phyloP scores from a whole-genome alignment of 2,888 invertebrate species.

The Agapostemon virescens region DNA sequence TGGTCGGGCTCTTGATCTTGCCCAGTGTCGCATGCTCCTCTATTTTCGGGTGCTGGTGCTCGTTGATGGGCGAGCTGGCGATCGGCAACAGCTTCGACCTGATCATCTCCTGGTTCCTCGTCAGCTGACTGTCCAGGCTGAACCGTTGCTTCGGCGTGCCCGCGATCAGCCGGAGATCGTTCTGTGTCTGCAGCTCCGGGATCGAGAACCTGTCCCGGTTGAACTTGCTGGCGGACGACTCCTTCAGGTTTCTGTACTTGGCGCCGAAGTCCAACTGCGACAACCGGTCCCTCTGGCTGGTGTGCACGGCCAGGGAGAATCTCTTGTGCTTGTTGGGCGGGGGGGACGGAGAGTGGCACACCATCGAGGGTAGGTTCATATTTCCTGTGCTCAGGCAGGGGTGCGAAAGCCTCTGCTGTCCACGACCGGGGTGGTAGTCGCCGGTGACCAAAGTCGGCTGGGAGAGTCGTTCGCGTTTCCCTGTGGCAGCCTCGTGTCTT shows the following conservation, averaged over 20 bases:
- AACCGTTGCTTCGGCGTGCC: slow-evolving; percentile 77
- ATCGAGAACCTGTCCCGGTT: slow-evolving; percentile 77
- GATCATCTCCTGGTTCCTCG: slow-evolving; percentile 71
- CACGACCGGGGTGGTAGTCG: slow-evolving; percentile 73
- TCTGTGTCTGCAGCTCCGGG: slow-evolving; percentile 76
- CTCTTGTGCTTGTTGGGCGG: slow-evolving; percentile 72
- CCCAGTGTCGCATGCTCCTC: slow-evolving; percentile 35
- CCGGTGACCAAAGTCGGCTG: slow-evolving; percentile 76
- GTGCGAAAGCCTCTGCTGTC: slow-evolving; percentile 76
- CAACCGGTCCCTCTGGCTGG: slow-evolving; percentile 72
- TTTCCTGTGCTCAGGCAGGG: slow-evolving; percentile 72
- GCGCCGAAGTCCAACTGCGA: slow-evolving; percentile 75
- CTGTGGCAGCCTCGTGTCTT: slow-evolving; percentile 59
- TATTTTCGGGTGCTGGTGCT: slow-evolving; percentile 65
- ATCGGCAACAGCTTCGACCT: slow-evolving; percentile 74
- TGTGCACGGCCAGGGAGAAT: slow-evolving; percentile 67
- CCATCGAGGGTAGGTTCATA: slow-evolving; percentile 38
- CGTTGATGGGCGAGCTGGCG: slow-evolving; percentile 76
- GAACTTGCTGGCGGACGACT: slow-evolving; percentile 66
- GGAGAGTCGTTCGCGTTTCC: slow-evolving; percentile 74
- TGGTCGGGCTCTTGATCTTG: slow-evolving; percentile 52
- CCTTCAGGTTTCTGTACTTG: slow-evolving; percentile 69
- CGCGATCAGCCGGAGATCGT: slow-evolving; percentile 74
- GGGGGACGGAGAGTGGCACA: slow-evolving; percentile 59
- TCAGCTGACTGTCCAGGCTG: slow-evolving; percentile 75